Evolutionary conservation across 2,888 invertebrate genomes (phyloP), one percentile per base, ranked within the genome.

Genomic region (Ochropleura leucogaster): DNA sequence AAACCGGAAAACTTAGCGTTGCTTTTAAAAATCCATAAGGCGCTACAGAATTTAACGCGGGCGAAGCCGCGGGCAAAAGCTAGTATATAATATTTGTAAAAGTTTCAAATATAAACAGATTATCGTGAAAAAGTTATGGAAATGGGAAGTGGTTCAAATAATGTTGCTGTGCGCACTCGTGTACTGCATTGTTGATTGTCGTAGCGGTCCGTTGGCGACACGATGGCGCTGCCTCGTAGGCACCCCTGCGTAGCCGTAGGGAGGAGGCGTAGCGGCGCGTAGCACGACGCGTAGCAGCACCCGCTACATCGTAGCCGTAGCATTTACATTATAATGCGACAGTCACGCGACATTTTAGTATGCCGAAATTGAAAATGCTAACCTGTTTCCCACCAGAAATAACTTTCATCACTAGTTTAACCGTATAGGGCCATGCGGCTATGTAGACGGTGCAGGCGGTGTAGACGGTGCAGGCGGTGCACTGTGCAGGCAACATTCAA

Each of bases 281-380:
- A 62, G 51, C 73, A 44, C 9, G 40, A 53, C 18, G 76, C 46
- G 77, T 77, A 77, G 77, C 79, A 63, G 40, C 55, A 12, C 63
- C 42, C 53, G 64, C 73, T 60, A 53, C 79, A 57, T 18, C 30
- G 80, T 30, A 57, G 80, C 53, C 64, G 64, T 72, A 65, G 59
- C 55, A 47, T 8, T 20, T 5, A 49, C 46, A 62, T 20, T 47
- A 2, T n/a, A 42, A 10, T 53, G 49, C 30, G 67, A 67, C 44
- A 49, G 14, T 18, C 68, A 46, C 30, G 16, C 71, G 47, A 53
- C 42, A 42, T 53, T 44, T 20, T 42, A 14, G 42, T 47, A 53
- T 18, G 30, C 12, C 18, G 16, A 30, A 46, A 40, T 30, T 49
- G n/a, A 44, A 57, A n/a, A 75, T 49, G 30, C 6, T n/a, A 49